These are phyloP conservation scores for Pyrocephalus nanus DNA, from an alignment of 2,797 vertebrate species.

Conservation along the genomic window DNA sequence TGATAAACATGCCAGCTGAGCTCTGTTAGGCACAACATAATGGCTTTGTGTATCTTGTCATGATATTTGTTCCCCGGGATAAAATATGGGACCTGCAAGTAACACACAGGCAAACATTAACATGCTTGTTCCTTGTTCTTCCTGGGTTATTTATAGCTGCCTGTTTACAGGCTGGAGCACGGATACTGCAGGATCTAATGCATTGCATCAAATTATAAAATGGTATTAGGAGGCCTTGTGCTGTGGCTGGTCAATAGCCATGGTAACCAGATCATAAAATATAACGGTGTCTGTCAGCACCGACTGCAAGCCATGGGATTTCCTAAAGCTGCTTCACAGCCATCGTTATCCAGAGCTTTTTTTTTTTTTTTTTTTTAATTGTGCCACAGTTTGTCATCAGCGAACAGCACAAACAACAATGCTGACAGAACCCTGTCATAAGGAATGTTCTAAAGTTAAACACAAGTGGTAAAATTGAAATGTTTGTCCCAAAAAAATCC, in stretches of 20 bases:
- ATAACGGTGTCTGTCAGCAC: not conserved
- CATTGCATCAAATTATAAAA: not conserved
- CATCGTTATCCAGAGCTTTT: not conserved
- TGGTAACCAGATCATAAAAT: constrained; percentile 25
- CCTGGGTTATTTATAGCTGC: constrained; percentile 66
- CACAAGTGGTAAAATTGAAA: not conserved
- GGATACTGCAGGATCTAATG: constrained; percentile 27
- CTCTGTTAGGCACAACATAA: constrained; percentile 47
- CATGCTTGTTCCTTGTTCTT: constrained; percentile 29
- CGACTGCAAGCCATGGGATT: not conserved
- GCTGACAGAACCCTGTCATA: not conserved
- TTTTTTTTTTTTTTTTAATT: not conserved
- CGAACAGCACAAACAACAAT: not conserved
- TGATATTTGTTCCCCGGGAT: constrained; percentile 61
- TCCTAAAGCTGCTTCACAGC: not conserved
- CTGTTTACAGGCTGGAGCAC: constrained; percentile 30
- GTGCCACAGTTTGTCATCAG: not conserved
- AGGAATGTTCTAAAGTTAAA: not conserved
- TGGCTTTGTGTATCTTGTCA: constrained; percentile 66
- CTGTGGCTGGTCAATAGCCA: constrained; percentile 28
- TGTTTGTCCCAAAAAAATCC: not conserved
- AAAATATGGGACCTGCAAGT: constrained; percentile 57
- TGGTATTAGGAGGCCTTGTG: not conserved
- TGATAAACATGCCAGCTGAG: constrained; percentile 63
- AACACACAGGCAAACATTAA: constrained; percentile 45